These are phyloP conservation scores for Phataginus tetradactyla DNA, from an alignment of 2,797 vertebrate species.

Conservation along the genomic window DNA sequence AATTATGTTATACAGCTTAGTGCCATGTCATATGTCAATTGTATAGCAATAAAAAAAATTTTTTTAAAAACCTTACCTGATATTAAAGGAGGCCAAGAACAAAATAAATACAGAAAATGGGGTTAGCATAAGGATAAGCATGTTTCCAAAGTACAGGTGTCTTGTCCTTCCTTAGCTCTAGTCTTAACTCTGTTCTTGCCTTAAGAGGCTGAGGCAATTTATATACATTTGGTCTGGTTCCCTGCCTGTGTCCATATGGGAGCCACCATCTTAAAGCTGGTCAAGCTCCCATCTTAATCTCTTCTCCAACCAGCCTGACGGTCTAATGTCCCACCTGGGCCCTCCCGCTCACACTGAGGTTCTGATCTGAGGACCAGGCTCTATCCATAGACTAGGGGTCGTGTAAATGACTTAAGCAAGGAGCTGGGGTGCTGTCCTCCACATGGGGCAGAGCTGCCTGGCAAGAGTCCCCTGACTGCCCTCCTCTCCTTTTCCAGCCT, in stretches of 20 bases:
- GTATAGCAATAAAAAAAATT: not conserved
- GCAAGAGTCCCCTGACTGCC: not conserved
- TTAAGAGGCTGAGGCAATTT: not conserved
- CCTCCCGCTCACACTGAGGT: not conserved
- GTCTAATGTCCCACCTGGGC: not conserved
- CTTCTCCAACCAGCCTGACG: not conserved
- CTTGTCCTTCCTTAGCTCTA: not conserved
- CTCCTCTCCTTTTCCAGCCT: not conserved
- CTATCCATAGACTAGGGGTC: not conserved
- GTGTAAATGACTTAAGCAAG: not conserved
- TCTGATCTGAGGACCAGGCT: not conserved
- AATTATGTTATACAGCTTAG: not conserved
- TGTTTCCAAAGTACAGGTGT: not conserved
- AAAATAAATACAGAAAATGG: not conserved
- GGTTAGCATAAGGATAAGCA: not conserved
- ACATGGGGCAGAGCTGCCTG: not conserved
- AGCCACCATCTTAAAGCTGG: not conserved
- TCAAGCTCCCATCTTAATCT: not conserved
- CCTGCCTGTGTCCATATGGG: not conserved
- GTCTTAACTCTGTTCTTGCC: not conserved
- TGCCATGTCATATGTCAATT: not conserved
- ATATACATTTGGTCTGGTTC: not conserved
- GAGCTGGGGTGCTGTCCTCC: not conserved
- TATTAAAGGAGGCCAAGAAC: constrained; percentile 38
- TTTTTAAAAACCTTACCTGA: not conserved